Base-by-base conservation (phyloP, 2,113 vertebrate species). In the Butorides virescens region DNA sequence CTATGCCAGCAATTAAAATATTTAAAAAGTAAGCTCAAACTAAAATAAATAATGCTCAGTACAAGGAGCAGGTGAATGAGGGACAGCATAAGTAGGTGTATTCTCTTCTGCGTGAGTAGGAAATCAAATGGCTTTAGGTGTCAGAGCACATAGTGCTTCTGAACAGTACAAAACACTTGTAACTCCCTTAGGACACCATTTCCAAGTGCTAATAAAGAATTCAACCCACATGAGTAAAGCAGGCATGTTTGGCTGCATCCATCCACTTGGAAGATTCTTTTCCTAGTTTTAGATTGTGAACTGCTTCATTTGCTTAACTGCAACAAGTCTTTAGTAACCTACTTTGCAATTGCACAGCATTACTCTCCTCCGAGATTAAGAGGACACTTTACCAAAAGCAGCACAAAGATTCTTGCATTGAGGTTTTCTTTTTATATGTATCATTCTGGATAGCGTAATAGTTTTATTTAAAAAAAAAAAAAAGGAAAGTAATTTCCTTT, bases 21-120 rank as follows among this genome's bases (percentile, higher is more conserved):
- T 25, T 66, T 84, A 17, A 55, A 65, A 75, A 29, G 13, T 21
- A 76, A 79, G 12, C 39, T 30, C 10, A 29, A 36, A 19, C 27
- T 36, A 46, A 70, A 70, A 39, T 8, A 32, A n/a, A 14, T 34
- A 53, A 88, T 62, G 68, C 17, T 32, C 17, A 50, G 10, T 10
- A 47, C 0, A 5, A 3, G 26, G 9, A 65, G 14, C 15, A 81
- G 7, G 23, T 15, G 7, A 56, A 52, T 7, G 16, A 59, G 3
- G 4, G 5, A 67, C 67, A 73, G 18, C 0, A 0, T 9, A 36
- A 44, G 12, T 3, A 44, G 7, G 4, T 25, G 7, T 39, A 30
- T 49, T 71, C 13, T 72, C 8, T 68, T 73, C 26, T 1, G 0
- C 4, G 5, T 2, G 19, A 63, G 11, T 4, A 44, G 59, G 55